Base-by-base conservation (phyloP, 2,888 invertebrate species). In the Lasioglossum oenotherae region DNA sequence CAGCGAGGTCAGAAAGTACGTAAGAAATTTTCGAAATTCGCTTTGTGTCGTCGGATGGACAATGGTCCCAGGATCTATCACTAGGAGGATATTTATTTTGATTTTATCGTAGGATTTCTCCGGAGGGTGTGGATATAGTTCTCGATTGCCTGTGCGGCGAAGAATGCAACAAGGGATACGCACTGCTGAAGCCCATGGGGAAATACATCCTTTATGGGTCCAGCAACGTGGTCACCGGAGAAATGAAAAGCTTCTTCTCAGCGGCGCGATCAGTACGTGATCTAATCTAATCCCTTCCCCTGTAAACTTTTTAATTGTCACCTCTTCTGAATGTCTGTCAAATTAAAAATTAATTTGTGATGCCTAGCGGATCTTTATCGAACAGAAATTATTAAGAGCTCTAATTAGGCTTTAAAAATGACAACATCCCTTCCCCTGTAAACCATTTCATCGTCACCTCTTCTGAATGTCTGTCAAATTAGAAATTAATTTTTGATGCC, bases 211-310 rank as follows among this genome's bases (percentile, higher is more conserved):
- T 98, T 67, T 98, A 98, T 95, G 98, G 98, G 92, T 97, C 98
- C 89, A 97, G 98, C 86, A 98, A 98, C 96, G 97, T 98, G 93
- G 98, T 98, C 92, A 98, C 98, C 92, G 98, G 98, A 88, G 98
- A 98, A 96, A 98, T 98, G 23, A 98, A 98, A 96, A 98, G 98
- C 95, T 97, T 98, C 96, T 98, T 98, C 96, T 98, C 98, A 94
- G 97, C 98, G 92, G 98, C 98, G 91, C 97, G 98, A 96, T 97
- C 98, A 89, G 98, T 98, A 96, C 97, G 88, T 85, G 72, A 67
- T 73, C 46, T 46, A 44, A 71, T 73, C 46, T 19, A 44, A 64
- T 31, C 27, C 31, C 31, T 16, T 16, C 0, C 3, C 16, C 14
- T 31, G 6, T 31, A 31, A 2, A 31, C 64, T 16, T 64, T 31